Conservation (phyloP, 2,888 invertebrate genomes). For the Sepioteuthis lessoniana region DNA sequence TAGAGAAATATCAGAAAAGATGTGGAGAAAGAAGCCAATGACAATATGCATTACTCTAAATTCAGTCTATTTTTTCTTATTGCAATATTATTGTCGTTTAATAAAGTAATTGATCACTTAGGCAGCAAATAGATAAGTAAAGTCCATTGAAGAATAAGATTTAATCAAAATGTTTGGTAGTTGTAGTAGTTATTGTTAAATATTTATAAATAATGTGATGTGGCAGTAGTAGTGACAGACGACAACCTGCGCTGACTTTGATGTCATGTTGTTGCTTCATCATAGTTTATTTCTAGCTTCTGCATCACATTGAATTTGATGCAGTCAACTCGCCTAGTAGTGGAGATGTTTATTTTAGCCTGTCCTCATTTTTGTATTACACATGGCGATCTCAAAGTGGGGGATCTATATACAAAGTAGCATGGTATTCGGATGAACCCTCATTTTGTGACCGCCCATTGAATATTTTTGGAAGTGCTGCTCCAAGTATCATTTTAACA, state of each 20-base stretch:
- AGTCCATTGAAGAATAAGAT: background rate
- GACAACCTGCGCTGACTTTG: background rate
- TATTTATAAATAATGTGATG: background rate
- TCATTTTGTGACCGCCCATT: background rate
- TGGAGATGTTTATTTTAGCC: background rate
- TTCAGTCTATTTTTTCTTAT: too few relatives aligned
- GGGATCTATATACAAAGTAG: background rate
- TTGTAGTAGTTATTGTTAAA: background rate
- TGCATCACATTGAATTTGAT: background rate
- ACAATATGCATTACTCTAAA: too few relatives aligned
- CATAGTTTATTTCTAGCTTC: background rate
- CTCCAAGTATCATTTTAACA: background rate
- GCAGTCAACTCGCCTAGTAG: background rate
- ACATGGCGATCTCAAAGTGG: conserved; percentile 2
- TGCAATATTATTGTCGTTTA: too few relatives aligned
- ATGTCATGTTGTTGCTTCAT: background rate
- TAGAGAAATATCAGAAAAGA: too few relatives aligned
- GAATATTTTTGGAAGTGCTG: background rate
- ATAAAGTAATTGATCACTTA: background rate
- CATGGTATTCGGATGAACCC: background rate
- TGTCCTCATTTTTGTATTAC: conserved; percentile 4
- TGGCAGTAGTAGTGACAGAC: background rate
- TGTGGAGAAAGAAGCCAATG: too few relatives aligned
- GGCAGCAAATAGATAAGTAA: background rate
- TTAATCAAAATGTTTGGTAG: background rate